Evolutionary conservation across 1,140 invertebrate species (phyloP), one percentile per base, ranked within the genome.

Genomic region (Augochlora pura): DNA sequence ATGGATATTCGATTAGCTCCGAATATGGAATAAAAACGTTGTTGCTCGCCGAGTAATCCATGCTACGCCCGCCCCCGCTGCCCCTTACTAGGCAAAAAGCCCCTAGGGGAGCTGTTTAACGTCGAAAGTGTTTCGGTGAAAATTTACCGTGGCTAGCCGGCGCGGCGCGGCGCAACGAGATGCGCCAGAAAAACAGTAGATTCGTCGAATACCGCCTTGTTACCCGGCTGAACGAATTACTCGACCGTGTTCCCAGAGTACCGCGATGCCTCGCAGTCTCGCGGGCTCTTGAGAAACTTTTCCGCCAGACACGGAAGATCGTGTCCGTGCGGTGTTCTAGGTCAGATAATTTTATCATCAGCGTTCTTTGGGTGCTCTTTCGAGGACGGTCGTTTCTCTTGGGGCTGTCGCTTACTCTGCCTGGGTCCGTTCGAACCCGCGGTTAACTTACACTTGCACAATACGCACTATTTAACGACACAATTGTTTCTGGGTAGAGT

Each of bases 1-100:
- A 81, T 76, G 83, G 71, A 72, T 79, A 76, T 66, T 80, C 83
- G 82, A 84, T 84, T 84, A 84, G 77, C 64, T 42, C 69, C 23
- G 46, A 68, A 32, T 42, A 59, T 14, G 60, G 25, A 14, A 67
- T 46, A 66, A 71, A 74, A 80, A 71, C 42, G 60, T 75, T 27
- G 39, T 25, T 57, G 64, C n/a, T 42, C 23, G 2, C 3, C 64
- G 39, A 46, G 21, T 52, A 71, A 77, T 70, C 70, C 49, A 52
- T 52, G 14, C 42, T 46, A 46, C 49, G 3, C 16, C 49, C 16
- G 49, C 16, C 14, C 5, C 16, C 16, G 49, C 2, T 2, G 49
- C 5, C 0, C 4, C 6, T n/a, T 5, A 4, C 54, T 62, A 39
- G 49, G 25, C 27, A 62, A 75, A 74, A 76, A 42, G 12, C 49